Base-by-base conservation (phyloP, 2,888 invertebrate genomes). In the Andrena flavipes region DNA sequence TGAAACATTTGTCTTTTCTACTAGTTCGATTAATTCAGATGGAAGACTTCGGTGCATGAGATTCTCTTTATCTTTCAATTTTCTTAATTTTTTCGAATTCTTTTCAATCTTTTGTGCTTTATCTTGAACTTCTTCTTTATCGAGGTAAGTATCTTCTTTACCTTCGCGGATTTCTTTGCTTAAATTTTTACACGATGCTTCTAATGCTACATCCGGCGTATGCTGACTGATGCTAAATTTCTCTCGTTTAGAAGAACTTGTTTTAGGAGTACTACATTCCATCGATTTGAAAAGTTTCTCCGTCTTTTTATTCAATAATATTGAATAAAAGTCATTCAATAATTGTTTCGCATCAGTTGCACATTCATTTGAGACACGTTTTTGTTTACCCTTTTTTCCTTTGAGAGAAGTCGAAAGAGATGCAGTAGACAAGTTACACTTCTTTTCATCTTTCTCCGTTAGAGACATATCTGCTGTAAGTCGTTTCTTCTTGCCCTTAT, bases 201-300 rank as follows among this genome's bases (percentile, higher is more conserved):
- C 60, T 54, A 13, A 59, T n/a, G 62, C 59, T 54, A 33, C 62
- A 35, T 54, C 48, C 35, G 29, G 3, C 7, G 33, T 67, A 35
- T 59, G 7, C 2, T 23, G 30, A 48, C 5, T 70, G 42, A 10
- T 35, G 29, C 60, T 26, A 6, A 35, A 20, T 35, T 29, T 62
- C 0, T 71, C 20, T 23, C 20, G 23, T 20, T 59, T 77, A 16
- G 1, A 13, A 7, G 8, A 20, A 51, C 29, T 56, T 20, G 2
- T 16, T 67, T 83, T 84, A 23, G 80, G 84, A 2, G 84, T 87
- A 68, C 84, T 87, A 10, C 75, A 85, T 60, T 65, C 26, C 13
- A 87, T 56, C 7, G 73, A 67, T 23, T 10, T 30, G 20, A 0
- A 33, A 7, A 60, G 3, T 48, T 63, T 60, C 7, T 56, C 33